Conservation (phyloP, 1,140 invertebrate species). For the Hylyphantes graminicola region DNA sequence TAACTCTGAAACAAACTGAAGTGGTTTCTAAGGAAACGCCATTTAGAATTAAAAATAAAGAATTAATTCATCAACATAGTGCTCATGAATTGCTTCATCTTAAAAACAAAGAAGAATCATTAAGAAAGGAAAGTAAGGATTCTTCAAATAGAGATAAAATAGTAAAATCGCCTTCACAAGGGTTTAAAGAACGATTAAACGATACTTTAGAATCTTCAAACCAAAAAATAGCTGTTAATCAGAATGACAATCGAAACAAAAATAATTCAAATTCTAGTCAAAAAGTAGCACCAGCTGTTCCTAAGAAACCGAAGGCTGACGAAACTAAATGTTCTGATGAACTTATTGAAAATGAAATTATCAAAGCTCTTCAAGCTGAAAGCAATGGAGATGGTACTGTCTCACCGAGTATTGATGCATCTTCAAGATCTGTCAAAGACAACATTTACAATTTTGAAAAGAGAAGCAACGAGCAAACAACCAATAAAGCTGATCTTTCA, state of each 20-base stretch:
- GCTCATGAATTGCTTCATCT: slow-evolving; percentile 38
- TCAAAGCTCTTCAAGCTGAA: slow-evolving; percentile 25
- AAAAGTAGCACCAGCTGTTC: slow-evolving; percentile 50
- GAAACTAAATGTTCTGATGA: slow-evolving; percentile 20
- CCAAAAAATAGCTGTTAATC: not conserved
- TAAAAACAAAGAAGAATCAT: slow-evolving; percentile 42
- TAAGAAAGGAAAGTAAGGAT: slow-evolving; percentile 16
- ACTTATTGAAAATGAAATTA: not conserved
- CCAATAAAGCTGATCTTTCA: slow-evolving; percentile 33
- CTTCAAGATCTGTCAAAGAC: slow-evolving; percentile 53
- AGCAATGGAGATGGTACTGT: slow-evolving; percentile 35
- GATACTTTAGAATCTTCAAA: slow-evolving; percentile 3
- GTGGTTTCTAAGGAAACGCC: slow-evolving; percentile 29
- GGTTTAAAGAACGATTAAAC: slow-evolving; percentile 26
- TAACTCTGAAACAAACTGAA: slow-evolving; percentile 53
- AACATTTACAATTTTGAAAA: slow-evolving; percentile 59
- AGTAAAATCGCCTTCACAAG: slow-evolving; percentile 48
- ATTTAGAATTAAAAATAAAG: slow-evolving; percentile 54
- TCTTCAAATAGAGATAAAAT: slow-evolving; percentile 16
- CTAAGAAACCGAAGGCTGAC: slow-evolving; percentile 44
- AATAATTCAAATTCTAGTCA: slow-evolving; percentile 20
- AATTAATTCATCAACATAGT: slow-evolving; percentile 54
- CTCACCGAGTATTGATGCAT: slow-evolving; percentile 42
- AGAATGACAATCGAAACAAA: slow-evolving; percentile 38
- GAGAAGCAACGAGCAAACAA: slow-evolving; percentile 36